These are phyloP conservation scores for Crotophaga sulcirostris DNA, from an alignment of 2,113 vertebrate genomes.

Conservation along the genomic window DNA sequence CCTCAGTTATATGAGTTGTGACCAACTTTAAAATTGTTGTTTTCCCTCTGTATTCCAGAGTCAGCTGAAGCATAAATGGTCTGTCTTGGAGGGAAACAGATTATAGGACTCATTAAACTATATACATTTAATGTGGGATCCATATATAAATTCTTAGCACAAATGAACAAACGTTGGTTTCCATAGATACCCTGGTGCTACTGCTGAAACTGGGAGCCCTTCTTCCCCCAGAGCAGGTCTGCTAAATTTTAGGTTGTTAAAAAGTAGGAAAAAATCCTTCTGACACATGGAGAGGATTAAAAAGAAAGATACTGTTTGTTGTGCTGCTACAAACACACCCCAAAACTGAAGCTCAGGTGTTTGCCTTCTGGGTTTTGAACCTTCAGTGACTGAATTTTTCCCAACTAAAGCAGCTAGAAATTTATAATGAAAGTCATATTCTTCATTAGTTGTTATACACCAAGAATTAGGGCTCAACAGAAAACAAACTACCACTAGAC, in stretches of 20 bases:
- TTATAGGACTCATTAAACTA: not conserved
- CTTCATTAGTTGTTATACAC: not conserved
- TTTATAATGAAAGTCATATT: not conserved
- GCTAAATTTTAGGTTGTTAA: not conserved
- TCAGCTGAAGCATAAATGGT: not conserved
- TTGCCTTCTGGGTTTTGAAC: not conserved
- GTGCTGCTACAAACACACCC: not conserved
- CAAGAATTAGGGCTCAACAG: not conserved
- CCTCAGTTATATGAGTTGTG: not conserved
- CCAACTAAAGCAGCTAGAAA: not conserved
- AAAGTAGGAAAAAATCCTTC: not conserved
- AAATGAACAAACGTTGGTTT: not conserved
- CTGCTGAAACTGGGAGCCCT: not conserved
- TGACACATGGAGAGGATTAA: not conserved
- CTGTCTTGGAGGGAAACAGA: not conserved
- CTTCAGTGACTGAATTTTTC: not conserved
- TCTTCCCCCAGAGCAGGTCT: not conserved
- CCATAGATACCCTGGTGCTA: not conserved
- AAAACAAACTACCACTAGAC: not conserved
- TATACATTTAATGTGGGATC: not conserved
- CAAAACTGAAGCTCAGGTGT: not conserved
- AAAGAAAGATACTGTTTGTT: not conserved
- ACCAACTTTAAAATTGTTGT: not conserved
- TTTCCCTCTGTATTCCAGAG: not conserved
- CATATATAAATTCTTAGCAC: not conserved